Percentiles rank a stretch among this genome's conserved stretches.
These are phyloP conservation scores for Cataglyphis altisquamis DNA, from an alignment of 2,888 invertebrate species.

Conservation along the genomic window DNA sequence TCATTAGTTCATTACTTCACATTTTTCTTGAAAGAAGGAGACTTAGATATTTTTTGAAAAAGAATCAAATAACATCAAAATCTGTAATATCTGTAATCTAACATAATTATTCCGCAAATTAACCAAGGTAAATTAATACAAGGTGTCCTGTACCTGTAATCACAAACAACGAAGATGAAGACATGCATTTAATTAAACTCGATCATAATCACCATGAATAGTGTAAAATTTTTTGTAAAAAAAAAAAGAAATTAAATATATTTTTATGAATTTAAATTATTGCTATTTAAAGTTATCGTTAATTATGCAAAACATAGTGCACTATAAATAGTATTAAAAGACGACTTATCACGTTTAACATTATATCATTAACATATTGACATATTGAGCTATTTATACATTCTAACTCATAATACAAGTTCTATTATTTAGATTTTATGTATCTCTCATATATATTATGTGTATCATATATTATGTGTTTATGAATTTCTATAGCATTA, in stretches of 20 bases:
- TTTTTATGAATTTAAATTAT: neutral
- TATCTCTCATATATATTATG: neutral
- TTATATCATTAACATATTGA: conserved; percentile 1
- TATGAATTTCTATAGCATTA: neutral
- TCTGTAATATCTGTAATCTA: neutral
- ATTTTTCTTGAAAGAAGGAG: neutral
- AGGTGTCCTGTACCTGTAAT: neutral
- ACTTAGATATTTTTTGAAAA: neutral
- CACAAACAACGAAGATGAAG: neutral
- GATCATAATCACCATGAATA: neutral
- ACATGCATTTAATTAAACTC: conserved; percentile 2
- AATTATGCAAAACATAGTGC: neutral
- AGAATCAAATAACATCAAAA: neutral
- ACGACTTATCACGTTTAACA: neutral
- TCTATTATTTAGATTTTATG: neutral
- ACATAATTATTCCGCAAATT: neutral
- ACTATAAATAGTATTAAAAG: neutral
- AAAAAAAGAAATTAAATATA: neutral
- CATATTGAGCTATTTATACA: neutral
- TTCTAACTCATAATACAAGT: neutral
- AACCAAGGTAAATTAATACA: neutral
- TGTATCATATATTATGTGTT: neutral
- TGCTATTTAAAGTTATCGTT: neutral
- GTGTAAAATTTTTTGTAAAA: neutral
- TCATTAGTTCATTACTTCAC: neutral